These are phyloP conservation scores for Lepeophtheirus nordmannii DNA, from an alignment of 2,888 invertebrate species.

Conservation along the genomic window DNA sequence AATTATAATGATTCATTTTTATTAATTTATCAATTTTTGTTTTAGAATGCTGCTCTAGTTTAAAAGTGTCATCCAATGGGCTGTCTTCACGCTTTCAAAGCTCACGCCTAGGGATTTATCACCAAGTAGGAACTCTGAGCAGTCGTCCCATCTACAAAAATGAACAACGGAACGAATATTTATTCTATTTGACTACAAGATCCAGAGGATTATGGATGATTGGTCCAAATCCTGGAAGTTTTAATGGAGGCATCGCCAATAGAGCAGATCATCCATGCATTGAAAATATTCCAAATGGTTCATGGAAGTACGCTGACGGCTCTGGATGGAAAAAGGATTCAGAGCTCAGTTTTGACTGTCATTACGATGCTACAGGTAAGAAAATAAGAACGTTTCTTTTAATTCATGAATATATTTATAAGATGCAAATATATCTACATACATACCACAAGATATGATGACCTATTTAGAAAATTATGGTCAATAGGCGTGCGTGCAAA, in stretches of 20 bases:
- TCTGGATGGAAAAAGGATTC: conserved; percentile 17
- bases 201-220: conserved; percentile 24
- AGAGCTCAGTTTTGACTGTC: conserved; percentile 4
- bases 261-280: conserved; percentile 17
- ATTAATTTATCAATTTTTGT: neutral
- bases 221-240: conserved; percentile 13
- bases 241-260: conserved; percentile 23
- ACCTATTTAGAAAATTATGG: neutral
- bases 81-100: neutral
- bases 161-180: neutral
- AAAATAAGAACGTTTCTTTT: neutral
- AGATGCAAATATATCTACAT: too few species aligned
- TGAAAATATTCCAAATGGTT: conserved; percentile 10
- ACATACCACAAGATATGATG: neutral
- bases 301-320: conserved; percentile 22
- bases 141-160: conserved; percentile 15
- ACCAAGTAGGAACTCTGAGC: neutral
- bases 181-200: conserved; percentile 17
- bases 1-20: too few species aligned
- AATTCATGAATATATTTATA: too few species aligned
- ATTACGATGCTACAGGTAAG: conserved; percentile 2
- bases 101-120: conserved; percentile 13
- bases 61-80: neutral
- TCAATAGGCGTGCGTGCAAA: neutral
- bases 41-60: neutral